Evolutionary conservation across 2,888 invertebrate species (phyloP), one percentile per base, ranked within the genome.

Genomic region (Gandaritis pyraliata): DNA sequence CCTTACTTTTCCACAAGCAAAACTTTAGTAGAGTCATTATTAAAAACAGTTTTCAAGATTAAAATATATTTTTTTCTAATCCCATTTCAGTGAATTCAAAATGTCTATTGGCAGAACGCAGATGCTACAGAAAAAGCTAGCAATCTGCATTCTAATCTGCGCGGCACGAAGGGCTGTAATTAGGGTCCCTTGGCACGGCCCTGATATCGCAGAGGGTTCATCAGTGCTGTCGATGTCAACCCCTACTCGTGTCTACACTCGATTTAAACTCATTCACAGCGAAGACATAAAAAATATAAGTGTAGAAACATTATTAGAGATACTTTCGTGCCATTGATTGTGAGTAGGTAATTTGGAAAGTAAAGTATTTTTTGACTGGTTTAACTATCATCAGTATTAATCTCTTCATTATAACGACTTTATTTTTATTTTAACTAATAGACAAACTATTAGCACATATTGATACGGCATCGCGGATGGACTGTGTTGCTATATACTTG

Each of bases 151-250:
- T 77, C 73, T 78, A 81, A 83, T 82, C 80, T 76, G 73, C 69
- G 70, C 71, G 68, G 72, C 70, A 72, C 59, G 72, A 70, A 77
- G 76, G 77, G 70, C 70, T 75, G 82, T 85, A 85, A 87, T 88
- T 86, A 86, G 78, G 73, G 76, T 55, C 75, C 71, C 74, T 71
- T 71, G 70, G 73, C 72, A 73, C 65, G 70, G 71, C 61, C 62
- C 73, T 65, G 76, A 67, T 70, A 72, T 81, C 77, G 69, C 76
- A 77, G 70, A 72, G 75, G 74, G 77, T 79, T 83, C 82, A 81
- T 86, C 82, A 84, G 75, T 73, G 76, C 71, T 70, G 70, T 65
- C 71, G 70, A 69, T 69, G 45, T 55, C 58, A 65, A 48, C 70
- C 62, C 58, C 64, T 72, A 65, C 29, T 50, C n/a, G n/a, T 43